Base-by-base conservation (phyloP, 2,888 invertebrate genomes). In the Athrips mouffetella region DNA sequence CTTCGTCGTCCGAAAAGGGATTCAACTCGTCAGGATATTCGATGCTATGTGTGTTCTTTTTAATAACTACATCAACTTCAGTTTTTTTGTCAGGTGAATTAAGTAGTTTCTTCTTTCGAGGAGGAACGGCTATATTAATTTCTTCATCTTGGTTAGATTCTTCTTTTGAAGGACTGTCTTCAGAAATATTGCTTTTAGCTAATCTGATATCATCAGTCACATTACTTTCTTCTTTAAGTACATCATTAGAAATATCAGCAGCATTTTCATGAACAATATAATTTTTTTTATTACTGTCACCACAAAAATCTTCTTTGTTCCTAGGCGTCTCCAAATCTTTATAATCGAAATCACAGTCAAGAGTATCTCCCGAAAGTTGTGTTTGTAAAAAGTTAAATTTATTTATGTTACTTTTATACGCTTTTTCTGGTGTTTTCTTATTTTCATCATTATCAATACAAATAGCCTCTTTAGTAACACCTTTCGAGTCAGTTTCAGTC, bases 11-110 rank as follows among this genome's bases (percentile, higher is more conserved):
- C 27, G 91, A 92, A 80, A 97, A 97, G 3, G 96, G 96, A 89
- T 97, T 96, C 55, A 96, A 86, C 67, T 94, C 91, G 55, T 91
- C 91, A 0, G 96, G 96, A 83, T 96, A 96, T 55, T 73, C 59
- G 53, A 71, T 72, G 49, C 54, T 48, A 20, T 57, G 50, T 16
- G 30, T 48, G 51, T 62, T 65, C 3, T 52, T 49, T 23, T 23
- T 16, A 23, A 20, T 35, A 21, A 11, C n/a, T 31, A 1, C 10
- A 5, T 37, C n/a, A 30, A 2, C n/a, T 37, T 35, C 30, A 23
- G 39, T 21, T 45, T 60, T 56, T 48, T 60, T 65, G 50, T 57
- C 56, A 40, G 59, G 57, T 50, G 58, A 51, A 50, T 63, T 65
- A 40, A 63, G 57, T 46, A 70, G 73, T 57, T 85, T 87, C 59